Conservation (phyloP, 2,888 invertebrate species). For the Drosophila mettleri region DNA sequence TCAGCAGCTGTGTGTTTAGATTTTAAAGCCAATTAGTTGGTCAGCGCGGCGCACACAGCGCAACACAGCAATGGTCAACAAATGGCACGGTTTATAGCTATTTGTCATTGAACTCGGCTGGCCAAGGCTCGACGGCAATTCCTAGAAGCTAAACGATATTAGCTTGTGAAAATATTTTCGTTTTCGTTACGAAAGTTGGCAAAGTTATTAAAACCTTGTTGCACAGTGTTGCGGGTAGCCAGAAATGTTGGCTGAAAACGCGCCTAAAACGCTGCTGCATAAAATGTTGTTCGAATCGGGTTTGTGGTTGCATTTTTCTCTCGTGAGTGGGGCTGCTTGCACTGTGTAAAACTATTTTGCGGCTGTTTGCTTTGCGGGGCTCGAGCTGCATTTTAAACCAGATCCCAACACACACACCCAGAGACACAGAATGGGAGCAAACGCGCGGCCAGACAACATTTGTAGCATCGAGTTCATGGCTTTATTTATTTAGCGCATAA, state of each 20-base stretch:
- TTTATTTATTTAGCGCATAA: constrained; percentile 79
- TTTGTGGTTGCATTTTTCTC: constrained; percentile 32
- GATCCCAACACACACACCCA: constrained; percentile 11
- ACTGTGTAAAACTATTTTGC: constrained; percentile 50
- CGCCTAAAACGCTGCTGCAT: constrained; percentile 50
- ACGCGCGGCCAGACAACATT: constrained; percentile 58
- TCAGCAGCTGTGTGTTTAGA: constrained; percentile 65
- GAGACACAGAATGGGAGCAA: neutral
- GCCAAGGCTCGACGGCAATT: constrained; percentile 39
- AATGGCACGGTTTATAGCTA: constrained; percentile 44
- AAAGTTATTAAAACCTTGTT: constrained; percentile 3
- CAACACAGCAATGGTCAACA: constrained; percentile 22
- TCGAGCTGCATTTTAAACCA: constrained; percentile 45
- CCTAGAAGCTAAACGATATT: constrained; percentile 1
- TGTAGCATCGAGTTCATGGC: constrained; percentile 72
- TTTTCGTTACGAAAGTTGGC: no score
- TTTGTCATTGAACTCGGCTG: constrained; percentile 56
- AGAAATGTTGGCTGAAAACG: constrained; percentile 16
- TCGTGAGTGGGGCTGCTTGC: neutral
- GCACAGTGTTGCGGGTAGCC: constrained; percentile 5
- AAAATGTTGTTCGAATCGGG: constrained; percentile 51
- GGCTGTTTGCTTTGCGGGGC: constrained; percentile 54
- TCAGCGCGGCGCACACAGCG: constrained; percentile 24
- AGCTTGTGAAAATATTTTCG: constrained; percentile 2
- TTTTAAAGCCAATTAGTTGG: constrained; percentile 74